phyloP scores from a whole-genome alignment of 2,113 vertebrate species.

The Morone saxatilis region DNA sequence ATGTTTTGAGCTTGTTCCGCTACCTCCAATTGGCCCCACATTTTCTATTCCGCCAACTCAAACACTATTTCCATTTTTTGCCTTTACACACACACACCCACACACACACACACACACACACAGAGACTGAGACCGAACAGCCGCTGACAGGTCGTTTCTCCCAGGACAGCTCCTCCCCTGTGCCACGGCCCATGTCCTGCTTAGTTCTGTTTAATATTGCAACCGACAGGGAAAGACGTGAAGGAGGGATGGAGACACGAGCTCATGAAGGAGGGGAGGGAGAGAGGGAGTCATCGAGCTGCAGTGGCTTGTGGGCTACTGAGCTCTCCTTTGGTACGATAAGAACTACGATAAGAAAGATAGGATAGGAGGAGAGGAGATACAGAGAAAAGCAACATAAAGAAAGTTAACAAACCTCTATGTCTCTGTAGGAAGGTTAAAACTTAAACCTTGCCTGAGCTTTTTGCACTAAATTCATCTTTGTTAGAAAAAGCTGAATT shows the following conservation, averaged over 20 bases:
- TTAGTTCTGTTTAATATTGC: conserved; percentile 80
- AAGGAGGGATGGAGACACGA: conserved; percentile 49
- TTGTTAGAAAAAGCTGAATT: conserved; percentile 27
- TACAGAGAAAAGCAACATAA: neutral
- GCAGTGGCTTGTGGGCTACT: neutral
- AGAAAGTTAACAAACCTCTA: neutral
- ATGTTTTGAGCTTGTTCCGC: neutral
- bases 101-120: conserved; percentile 6
- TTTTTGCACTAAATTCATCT: conserved; percentile 16
- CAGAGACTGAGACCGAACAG: neutral
- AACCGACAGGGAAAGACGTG: conserved; percentile 61
- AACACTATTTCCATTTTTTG: neutral
- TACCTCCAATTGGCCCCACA: neutral
- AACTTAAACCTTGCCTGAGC: conserved; percentile 3
- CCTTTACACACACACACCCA: neutral
- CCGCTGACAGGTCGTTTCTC: conserved; percentile 61
- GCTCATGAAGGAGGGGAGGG: conserved; percentile 36
- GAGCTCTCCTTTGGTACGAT: neutral
- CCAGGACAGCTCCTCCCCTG: conserved; percentile 62
- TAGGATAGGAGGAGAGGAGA: neutral
- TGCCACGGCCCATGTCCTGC: conserved; percentile 65
- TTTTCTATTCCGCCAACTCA: neutral
- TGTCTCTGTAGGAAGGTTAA: conserved; percentile 11
- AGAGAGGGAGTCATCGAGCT: conserved; percentile 26
- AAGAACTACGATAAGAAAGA: neutral